Base-by-base conservation (phyloP, 2,797 vertebrate species). In the Distichodus sexfasciatus region DNA sequence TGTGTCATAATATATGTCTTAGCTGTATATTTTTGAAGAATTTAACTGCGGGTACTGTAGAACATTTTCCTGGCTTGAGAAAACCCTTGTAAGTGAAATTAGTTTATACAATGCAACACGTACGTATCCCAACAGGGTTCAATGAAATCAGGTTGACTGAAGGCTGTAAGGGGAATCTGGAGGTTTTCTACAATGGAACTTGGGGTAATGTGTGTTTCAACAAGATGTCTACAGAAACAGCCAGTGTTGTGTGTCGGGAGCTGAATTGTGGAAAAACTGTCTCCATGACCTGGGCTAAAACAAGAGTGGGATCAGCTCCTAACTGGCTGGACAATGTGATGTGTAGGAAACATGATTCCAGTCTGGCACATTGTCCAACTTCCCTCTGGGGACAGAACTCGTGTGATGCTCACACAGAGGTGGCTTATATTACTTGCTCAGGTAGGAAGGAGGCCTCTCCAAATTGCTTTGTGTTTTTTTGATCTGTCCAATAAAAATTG, bases 111-210 rank as follows among this genome's bases (percentile, higher is more conserved):
- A 17, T n/a, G 14, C 3, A 2, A 46, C 19, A 2, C 6, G 23
- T 21, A 19, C 15, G 23, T 48, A 2, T 24, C 10, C 10, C 11
- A 48, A 19, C 21, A 48, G 46, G 12, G 9, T 48, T 4, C 11
- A 48, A 48, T 11, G 46, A 48, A 5, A 48, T 48, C 21, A 24
- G 46, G 26, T 23, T 48, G 9, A 48, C 21, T 48, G 46, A 21
- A 2, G 41, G 41, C 41, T 44, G 41, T 44, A 7, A 44, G 0
- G 86, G 85, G 1, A 65, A 86, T 19, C 79, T 89, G 14, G 86
- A 89, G 66, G 60, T 90, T 51, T 86, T 86, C 79, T 86, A 89
- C 77, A 87, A 89, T 0, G 82, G 83, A 33, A 85, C 84, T 0
- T 87, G 86, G 86, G 83, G 85, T 0, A 85, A 82, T 15, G 0